Conservation (phyloP, 2,113 vertebrate genomes). For the Python bivittatus region DNA sequence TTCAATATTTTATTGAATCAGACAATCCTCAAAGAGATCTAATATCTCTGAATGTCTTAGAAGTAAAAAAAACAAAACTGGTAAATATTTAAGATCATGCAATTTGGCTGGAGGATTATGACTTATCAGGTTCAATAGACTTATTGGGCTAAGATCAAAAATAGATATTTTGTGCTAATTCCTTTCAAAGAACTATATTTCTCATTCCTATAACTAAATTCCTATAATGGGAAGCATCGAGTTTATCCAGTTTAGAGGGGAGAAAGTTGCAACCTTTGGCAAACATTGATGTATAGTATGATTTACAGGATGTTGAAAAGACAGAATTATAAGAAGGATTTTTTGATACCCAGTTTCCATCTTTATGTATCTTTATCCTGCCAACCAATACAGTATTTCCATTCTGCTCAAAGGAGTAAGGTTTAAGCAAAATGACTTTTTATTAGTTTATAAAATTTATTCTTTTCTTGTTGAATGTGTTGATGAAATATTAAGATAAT, state of each 20-base stretch:
- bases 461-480: background rate
- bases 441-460: conserved; percentile 34
- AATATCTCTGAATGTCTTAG: background rate
- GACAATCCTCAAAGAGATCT: conserved; percentile 8
- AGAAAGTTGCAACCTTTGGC: background rate
- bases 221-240: background rate
- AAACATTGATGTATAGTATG: background rate
- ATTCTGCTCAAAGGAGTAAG: conserved; percentile 44
- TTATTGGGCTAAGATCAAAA: conserved; percentile 45
- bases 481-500: conserved; percentile 45
- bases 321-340: conserved; percentile 22
- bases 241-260: background rate
- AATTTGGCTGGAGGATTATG: conserved; percentile 37
- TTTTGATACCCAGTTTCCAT: conserved; percentile 36
- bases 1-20: conserved; percentile 40
- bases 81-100: conserved; percentile 13
- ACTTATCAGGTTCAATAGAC: conserved; percentile 30
- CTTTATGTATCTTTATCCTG: conserved; percentile 49
- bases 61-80: background rate
- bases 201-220: background rate
- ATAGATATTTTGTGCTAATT: background rate
- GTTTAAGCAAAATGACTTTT: conserved; percentile 49
- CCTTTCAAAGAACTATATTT: background rate
- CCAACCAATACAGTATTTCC: conserved; percentile 54
- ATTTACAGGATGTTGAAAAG: conserved; percentile 2